Conservation (phyloP, 2,797 vertebrate species). For the Falco naumanni region DNA sequence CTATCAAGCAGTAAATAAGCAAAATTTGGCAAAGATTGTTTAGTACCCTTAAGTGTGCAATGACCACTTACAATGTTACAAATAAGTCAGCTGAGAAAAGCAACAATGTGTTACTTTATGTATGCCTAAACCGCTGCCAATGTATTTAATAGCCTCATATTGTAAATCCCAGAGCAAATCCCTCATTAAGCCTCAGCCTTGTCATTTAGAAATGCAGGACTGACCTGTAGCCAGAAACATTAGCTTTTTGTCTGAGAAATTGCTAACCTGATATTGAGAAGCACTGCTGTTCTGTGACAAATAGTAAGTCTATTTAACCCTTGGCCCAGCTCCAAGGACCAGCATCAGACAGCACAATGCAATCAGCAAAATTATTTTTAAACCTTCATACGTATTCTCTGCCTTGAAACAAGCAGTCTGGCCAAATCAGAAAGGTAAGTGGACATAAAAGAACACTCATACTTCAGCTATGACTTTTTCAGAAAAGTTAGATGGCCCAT, state of each 20-base stretch:
- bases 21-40: not conserved
- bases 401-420: not conserved
- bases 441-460: not conserved
- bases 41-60: not conserved
- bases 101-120: not conserved
- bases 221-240: not conserved
- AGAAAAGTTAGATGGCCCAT: not conserved
- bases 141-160: not conserved
- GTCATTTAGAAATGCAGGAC: not conserved
- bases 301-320: not conserved
- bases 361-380: slow-evolving; percentile 32
- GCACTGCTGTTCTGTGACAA: not conserved
- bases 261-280: not conserved
- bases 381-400: not conserved
- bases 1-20: not conserved
- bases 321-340: not conserved
- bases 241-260: not conserved
- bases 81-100: not conserved
- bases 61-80: not conserved
- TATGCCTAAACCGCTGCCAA: not conserved
- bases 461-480: not conserved
- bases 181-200: not conserved
- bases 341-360: not conserved
- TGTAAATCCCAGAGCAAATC: not conserved
- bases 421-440: not conserved